phyloP scores from a whole-genome alignment of 2,113 vertebrate species.

The Blennius ocellaris region DNA sequence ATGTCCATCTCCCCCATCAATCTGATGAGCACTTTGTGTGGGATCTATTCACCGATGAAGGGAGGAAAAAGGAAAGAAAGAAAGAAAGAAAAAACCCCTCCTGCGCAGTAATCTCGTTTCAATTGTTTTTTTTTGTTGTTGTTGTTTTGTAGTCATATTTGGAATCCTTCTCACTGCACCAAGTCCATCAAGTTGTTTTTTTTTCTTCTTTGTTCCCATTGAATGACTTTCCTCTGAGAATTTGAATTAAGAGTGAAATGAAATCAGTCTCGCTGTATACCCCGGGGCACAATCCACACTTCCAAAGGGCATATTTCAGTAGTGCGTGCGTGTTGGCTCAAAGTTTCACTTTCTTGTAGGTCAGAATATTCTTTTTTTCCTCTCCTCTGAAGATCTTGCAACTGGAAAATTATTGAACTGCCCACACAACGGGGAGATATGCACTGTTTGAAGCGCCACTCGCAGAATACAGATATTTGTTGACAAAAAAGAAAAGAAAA shows the following conservation, averaged over 20 bases:
- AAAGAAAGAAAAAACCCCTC: constrained; percentile 10
- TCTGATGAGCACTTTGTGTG: constrained; percentile 40
- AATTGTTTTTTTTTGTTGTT: constrained; percentile 11
- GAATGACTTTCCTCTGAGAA: constrained; percentile 27
- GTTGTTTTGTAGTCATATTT: constrained; percentile 22
- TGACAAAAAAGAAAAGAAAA: neutral
- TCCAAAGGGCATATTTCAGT: constrained; percentile 67
- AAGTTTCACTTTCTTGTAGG: constrained; percentile 37
- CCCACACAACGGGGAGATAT: constrained; percentile 21
- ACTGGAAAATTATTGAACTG: constrained; percentile 21
- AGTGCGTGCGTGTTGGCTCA: constrained; percentile 27
- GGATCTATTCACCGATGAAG: neutral
- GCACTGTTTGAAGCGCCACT: constrained; percentile 22
- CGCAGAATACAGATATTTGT: constrained; percentile 35
- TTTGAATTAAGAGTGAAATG: constrained; percentile 42
- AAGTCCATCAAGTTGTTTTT: neutral
- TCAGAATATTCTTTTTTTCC: neutral
- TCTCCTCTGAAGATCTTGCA: constrained; percentile 12
- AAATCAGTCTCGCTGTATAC: constrained; percentile 43
- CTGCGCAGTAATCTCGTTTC: constrained; percentile 1
- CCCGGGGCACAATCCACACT: constrained; percentile 48
- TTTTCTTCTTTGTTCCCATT: constrained; percentile 25
- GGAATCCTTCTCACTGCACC: constrained; percentile 28
- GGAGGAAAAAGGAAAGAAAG: too few relatives aligned
- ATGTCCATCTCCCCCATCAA: constrained; percentile 11